A percentile compares a stretch with the other conserved stretches of the same genome.
Conservation (phyloP, 2,888 invertebrate species). For the Leucania comma region DNA sequence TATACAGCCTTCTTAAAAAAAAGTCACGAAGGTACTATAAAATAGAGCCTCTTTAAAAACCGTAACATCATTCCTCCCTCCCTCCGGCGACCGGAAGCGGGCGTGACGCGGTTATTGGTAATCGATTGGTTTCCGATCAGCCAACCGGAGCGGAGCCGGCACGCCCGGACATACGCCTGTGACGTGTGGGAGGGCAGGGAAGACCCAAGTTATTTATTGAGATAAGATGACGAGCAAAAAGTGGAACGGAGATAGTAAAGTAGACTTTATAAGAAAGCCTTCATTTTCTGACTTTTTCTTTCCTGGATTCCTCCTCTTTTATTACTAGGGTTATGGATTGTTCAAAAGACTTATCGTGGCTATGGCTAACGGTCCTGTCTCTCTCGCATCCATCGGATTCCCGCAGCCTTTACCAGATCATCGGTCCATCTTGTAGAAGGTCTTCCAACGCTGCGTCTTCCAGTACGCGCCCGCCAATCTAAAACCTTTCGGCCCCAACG, state of each 20-base stretch:
- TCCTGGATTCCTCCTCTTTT: too few relatives aligned
- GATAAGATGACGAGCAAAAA: neutral
- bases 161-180: constrained; percentile 84
- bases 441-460: too few relatives aligned
- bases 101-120: constrained; percentile 81
- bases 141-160: constrained; percentile 81
- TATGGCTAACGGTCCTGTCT: too few relatives aligned
- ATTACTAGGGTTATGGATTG: too few relatives aligned
- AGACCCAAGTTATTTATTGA: constrained; percentile 23
- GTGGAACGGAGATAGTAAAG: neutral
- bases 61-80: constrained; percentile 35
- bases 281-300: too few relatives aligned
- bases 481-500: too few relatives aligned
- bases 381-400: too few relatives aligned
- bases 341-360: too few relatives aligned
- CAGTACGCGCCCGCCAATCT: too few relatives aligned
- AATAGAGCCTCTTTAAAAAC: constrained; percentile 40
- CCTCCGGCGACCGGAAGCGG: constrained; percentile 64
- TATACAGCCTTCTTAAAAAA: neutral
- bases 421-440: too few relatives aligned
- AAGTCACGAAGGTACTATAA: constrained; percentile 1
- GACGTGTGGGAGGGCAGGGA: constrained; percentile 39
- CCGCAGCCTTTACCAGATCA: too few relatives aligned
- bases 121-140: constrained; percentile 89
- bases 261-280: too few relatives aligned